phyloP scores from a whole-genome alignment of 1,140 invertebrate species.

The Drosophila melanogaster region DNA sequence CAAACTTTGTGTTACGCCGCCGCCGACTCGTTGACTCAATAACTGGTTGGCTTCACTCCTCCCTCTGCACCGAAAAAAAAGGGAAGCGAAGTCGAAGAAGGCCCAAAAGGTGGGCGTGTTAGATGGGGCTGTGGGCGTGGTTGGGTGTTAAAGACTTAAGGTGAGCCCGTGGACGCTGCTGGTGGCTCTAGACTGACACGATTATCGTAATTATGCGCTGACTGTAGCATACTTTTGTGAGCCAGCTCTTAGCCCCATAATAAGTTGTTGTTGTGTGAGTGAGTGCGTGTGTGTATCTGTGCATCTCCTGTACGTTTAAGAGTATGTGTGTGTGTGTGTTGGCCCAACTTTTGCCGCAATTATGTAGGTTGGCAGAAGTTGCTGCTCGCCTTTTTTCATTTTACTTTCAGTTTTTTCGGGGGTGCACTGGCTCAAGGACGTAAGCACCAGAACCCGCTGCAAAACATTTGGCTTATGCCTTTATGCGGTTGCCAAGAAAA shows the following conservation, averaged over 20 bases:
- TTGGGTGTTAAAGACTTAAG: slow-evolving; percentile 25
- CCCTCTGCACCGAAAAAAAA: neutral
- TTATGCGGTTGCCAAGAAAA: slow-evolving; percentile 50
- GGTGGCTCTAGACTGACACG: slow-evolving; percentile 68
- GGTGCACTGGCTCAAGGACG: slow-evolving; percentile 57
- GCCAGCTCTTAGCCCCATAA: slow-evolving; percentile 55
- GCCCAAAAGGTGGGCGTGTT: slow-evolving; percentile 26
- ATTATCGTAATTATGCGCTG: slow-evolving; percentile 83
- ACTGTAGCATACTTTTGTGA: slow-evolving; percentile 78
- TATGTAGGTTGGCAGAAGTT: slow-evolving; percentile 78
- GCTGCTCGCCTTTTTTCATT: slow-evolving; percentile 47
- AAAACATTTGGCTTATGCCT: slow-evolving; percentile 46
- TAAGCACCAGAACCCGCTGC: slow-evolving; percentile 39
- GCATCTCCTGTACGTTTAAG: neutral
- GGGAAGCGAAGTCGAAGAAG: neutral
- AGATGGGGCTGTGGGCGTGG: slow-evolving; percentile 23
- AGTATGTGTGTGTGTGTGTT: slow-evolving; percentile 36
- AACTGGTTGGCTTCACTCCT: slow-evolving; percentile 53
- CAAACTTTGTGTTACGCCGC: slow-evolving; percentile 77
- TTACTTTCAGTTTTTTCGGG: slow-evolving; percentile 47
- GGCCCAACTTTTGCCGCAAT: slow-evolving; percentile 74
- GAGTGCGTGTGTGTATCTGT: slow-evolving; percentile 25
- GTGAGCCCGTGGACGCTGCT: slow-evolving; percentile 35
- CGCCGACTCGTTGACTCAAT: slow-evolving; percentile 77
- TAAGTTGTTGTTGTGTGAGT: slow-evolving; percentile 28